These are phyloP conservation scores for Perdita meconis DNA, from an alignment of 2,888 invertebrate genomes.

Conservation along the genomic window DNA sequence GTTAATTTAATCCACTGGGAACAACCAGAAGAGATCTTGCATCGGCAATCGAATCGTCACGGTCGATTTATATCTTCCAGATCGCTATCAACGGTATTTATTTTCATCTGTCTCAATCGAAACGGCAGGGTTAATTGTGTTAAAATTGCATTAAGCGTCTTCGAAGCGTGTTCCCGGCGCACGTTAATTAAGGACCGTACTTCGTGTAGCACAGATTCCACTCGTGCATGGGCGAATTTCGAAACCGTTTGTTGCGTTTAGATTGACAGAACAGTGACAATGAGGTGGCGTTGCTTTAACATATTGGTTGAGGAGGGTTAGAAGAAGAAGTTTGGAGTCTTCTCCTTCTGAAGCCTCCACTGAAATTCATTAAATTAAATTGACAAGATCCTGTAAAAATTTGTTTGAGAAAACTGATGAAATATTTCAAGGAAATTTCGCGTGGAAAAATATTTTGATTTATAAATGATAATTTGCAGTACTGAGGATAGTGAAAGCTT, in stretches of 20 bases:
- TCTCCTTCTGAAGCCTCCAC: no score
- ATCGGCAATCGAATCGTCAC: constrained; percentile 73
- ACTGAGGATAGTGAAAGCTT: background rate
- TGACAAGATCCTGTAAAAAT: no score
- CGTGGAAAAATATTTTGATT: no score
- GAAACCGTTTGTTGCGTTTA: background rate
- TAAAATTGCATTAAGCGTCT: constrained; percentile 63
- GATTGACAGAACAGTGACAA: background rate
- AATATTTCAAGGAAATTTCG: no score
- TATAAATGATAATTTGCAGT: background rate
- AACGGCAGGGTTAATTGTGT: constrained; percentile 70
- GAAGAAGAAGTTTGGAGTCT: no score
- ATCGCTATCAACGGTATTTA: constrained; percentile 78
- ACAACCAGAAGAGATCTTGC: constrained; percentile 59
- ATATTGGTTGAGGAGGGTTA: background rate
- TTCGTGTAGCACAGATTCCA: background rate
- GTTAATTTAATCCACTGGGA: constrained; percentile 67
- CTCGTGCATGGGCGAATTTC: constrained; percentile 4
- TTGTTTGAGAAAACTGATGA: no score
- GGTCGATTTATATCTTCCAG: constrained; percentile 78
- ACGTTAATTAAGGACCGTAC: constrained; percentile 55
- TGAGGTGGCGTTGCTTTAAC: background rate
- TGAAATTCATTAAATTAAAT: no score
- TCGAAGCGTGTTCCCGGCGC: constrained; percentile 8
- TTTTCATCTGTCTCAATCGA: constrained; percentile 69